phyloP scores from a whole-genome alignment of 2,888 invertebrate species.

The Hermaeophaga mercurialis region DNA sequence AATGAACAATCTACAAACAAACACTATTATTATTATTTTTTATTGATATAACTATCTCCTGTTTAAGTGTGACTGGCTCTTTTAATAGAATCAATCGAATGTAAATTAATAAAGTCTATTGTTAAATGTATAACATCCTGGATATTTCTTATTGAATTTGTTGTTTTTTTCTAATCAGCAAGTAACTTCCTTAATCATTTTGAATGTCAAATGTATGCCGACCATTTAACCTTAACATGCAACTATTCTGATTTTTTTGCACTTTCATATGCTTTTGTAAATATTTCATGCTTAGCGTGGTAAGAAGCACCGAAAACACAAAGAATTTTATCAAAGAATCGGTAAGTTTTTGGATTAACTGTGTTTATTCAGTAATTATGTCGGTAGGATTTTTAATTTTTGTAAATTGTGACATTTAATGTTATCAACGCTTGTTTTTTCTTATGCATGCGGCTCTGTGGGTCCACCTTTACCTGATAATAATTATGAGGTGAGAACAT shows the following conservation, averaged over 20 bases:
- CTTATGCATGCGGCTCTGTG: slow-evolving; percentile 66
- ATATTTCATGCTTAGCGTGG: slow-evolving; percentile 70
- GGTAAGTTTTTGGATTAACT: slow-evolving; percentile 63
- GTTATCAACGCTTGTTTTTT: slow-evolving; percentile 58
- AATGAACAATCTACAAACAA: too few relatives aligned
- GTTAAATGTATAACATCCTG: slow-evolving; percentile 19
- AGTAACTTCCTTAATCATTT: too few relatives aligned
- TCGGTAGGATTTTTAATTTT: slow-evolving; percentile 9
- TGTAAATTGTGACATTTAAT: slow-evolving; percentile 30
- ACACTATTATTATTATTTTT: too few relatives aligned
- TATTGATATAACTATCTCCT: too few relatives aligned
- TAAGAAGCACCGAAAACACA: slow-evolving; percentile 74
- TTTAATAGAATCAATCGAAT: slow-evolving; percentile 4
- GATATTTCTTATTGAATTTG: slow-evolving; percentile 21
- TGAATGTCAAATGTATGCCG: not conserved
- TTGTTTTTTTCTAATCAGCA: not conserved
- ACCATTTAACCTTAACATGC: slow-evolving; percentile 12
- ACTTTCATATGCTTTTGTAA: slow-evolving; percentile 43
- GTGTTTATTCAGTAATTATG: not conserved
- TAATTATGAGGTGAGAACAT: slow-evolving; percentile 58
- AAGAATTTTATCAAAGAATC: slow-evolving; percentile 77
- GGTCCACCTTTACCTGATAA: slow-evolving; percentile 59
- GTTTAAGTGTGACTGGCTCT: too few relatives aligned
- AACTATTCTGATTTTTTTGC: not conserved
- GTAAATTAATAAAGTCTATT: slow-evolving; percentile 4